phyloP scores from a whole-genome alignment of 2,113 vertebrate species.

The Phaethornis superciliosus region DNA sequence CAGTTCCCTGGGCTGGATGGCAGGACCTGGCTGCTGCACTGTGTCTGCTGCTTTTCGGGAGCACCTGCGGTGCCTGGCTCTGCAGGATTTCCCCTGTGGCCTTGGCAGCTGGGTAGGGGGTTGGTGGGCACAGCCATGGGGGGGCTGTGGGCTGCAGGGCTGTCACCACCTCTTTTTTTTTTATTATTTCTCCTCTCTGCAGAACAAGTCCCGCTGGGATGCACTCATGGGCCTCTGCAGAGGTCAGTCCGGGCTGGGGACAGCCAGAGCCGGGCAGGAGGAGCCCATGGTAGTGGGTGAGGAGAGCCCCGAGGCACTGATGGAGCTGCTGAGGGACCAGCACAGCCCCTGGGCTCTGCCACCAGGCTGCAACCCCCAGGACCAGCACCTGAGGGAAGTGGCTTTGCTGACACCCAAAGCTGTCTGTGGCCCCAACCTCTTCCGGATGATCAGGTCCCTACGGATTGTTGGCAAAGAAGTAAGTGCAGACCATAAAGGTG shows the following conservation, averaged over 20 bases:
- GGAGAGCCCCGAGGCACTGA: constrained; percentile 69
- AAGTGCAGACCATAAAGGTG: constrained; percentile 3
- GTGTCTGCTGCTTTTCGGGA: constrained; percentile 71
- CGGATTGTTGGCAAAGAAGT: constrained; percentile 80
- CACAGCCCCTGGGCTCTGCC: constrained; percentile 81
- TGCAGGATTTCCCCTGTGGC: constrained; percentile 85
- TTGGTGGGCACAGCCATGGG: accelerated
- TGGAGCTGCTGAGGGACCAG: constrained; percentile 73
- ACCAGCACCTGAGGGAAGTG: constrained; percentile 70
- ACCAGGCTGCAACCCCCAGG: constrained; percentile 68
- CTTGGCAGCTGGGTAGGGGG: constrained; percentile 81
- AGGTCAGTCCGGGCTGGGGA: neutral
- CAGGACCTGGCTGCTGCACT: neutral
- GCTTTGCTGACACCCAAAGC: constrained; percentile 64
- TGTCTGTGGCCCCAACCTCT: constrained; percentile 44
- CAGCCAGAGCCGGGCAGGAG: neutral
- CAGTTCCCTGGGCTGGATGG: neutral
- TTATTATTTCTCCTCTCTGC: neutral
- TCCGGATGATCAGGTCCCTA: constrained; percentile 73
- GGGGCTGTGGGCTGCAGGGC: neutral
- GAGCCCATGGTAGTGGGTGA: neutral
- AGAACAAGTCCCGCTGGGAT: constrained; percentile 70
- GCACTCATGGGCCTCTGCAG: accelerated
- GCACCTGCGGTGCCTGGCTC: constrained; percentile 72
- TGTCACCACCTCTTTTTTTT: neutral